These are phyloP conservation scores for Contarinia nasturtii DNA, from an alignment of 1,140 invertebrate species.

Conservation along the genomic window DNA sequence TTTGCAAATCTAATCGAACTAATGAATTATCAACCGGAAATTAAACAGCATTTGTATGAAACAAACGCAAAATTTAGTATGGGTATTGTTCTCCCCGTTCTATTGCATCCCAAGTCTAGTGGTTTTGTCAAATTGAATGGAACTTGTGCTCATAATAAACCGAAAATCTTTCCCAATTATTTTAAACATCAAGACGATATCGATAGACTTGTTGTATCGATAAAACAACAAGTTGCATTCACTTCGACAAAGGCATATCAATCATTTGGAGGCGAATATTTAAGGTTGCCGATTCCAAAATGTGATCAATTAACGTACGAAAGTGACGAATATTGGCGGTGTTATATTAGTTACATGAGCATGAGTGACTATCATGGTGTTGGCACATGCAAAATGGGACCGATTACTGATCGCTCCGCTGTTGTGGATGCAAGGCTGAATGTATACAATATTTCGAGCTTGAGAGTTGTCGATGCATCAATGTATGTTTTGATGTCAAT, in stretches of 20 bases:
- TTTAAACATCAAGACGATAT: constrained; percentile 65
- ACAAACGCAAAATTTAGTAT: constrained; percentile 54
- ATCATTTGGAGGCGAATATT: constrained; percentile 52
- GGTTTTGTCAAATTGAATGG: constrained; percentile 60
- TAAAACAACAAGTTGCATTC: constrained; percentile 58
- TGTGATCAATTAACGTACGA: constrained; percentile 54
- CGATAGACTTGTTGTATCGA: constrained; percentile 53
- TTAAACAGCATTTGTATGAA: constrained; percentile 71
- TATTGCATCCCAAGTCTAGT: constrained; percentile 61
- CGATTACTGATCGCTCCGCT: constrained; percentile 45
- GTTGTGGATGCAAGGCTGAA: constrained; percentile 63
- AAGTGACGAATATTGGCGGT: constrained; percentile 14
- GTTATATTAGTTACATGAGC: constrained; percentile 40
- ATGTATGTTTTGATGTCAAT: constrained; percentile 45
- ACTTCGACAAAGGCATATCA: constrained; percentile 62
- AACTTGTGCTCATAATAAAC: constrained; percentile 58
- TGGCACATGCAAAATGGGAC: constrained; percentile 76
- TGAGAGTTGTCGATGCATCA: constrained; percentile 56
- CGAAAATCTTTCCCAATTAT: constrained; percentile 79
- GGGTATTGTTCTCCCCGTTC: constrained; percentile 60
- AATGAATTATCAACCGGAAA: constrained; percentile 50
- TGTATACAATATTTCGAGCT: constrained; percentile 48
- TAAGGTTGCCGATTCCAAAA: constrained; percentile 61
- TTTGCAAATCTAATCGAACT: constrained; percentile 56
- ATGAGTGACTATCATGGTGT: constrained; percentile 72